Percentiles rank a stretch among this genome's conserved stretches.
Conservation (phyloP, 2,888 invertebrate genomes). For the Periphyllus acericola region DNA sequence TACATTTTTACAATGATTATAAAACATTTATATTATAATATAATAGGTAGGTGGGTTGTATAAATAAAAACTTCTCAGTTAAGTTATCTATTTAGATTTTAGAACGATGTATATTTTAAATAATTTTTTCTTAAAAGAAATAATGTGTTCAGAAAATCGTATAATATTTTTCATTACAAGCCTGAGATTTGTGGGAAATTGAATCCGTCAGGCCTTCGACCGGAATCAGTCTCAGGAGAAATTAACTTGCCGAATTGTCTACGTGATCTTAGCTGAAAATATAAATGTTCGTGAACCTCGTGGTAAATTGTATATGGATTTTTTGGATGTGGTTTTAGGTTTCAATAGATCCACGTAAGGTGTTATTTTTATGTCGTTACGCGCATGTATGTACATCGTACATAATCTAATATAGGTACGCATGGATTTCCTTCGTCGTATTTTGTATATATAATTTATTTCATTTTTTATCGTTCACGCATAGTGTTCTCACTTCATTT, state of each 20-base stretch:
- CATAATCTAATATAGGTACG: conserved; percentile 44
- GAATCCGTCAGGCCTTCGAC: conserved; percentile 57
- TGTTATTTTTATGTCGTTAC: conserved; percentile 13
- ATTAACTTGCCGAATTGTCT: conserved; percentile 54
- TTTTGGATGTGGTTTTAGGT: conserved; percentile 31
- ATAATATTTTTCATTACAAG: conserved; percentile 33
- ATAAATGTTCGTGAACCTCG: conserved; percentile 30
- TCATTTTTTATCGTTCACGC: too few relatives aligned
- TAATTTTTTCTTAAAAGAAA: not conserved
- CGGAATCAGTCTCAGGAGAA: conserved; percentile 58
- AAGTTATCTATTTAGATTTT: too few relatives aligned
- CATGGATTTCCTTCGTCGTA: not conserved
- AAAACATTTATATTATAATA: too few relatives aligned
- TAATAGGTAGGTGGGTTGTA: too few relatives aligned
- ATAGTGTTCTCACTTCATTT: not conserved
- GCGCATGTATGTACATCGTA: not conserved
- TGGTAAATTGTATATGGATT: conserved; percentile 38
- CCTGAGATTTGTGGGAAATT: conserved; percentile 47
- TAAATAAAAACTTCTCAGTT: too few relatives aligned
- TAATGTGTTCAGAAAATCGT: not conserved
- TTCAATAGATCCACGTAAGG: conserved; percentile 30
- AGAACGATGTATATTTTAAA: too few relatives aligned
- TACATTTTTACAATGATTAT: too few relatives aligned
- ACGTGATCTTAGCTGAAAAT: conserved; percentile 59
- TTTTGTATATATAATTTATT: too few relatives aligned